Evolutionary conservation across 2,888 invertebrate genomes (phyloP).

Genomic region (Cheilosia soror): DNA sequence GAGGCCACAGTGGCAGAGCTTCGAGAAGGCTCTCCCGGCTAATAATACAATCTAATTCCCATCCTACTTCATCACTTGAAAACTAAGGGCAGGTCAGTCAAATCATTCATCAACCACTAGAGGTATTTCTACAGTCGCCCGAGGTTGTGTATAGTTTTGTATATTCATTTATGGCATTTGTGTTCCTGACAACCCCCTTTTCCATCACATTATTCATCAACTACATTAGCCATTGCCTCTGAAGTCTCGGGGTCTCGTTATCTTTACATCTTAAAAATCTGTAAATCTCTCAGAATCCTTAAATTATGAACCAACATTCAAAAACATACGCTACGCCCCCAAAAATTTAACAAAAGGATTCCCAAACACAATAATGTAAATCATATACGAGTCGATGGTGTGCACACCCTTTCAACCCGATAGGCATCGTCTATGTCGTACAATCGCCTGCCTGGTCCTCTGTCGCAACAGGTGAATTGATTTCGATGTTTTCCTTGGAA

Average conservation of each 20-base stretch:
- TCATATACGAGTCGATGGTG: constrained; percentile 17
- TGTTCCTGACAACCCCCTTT: too few relatives aligned
- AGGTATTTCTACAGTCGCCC: too few relatives aligned
- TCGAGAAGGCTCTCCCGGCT: too few relatives aligned
- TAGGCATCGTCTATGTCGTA: constrained; percentile 32
- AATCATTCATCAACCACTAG: too few relatives aligned
- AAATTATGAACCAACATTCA: constrained; percentile 61
- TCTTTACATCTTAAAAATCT: constrained; percentile 37
- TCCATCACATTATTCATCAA: not conserved
- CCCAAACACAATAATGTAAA: constrained; percentile 54
- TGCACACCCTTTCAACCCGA: constrained; percentile 7
- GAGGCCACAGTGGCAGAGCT: too few relatives aligned
- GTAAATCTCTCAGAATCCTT: constrained; percentile 61
- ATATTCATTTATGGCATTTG: too few relatives aligned
- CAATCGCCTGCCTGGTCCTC: constrained; percentile 24
- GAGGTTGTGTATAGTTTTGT: too few relatives aligned
- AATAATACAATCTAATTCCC: too few relatives aligned
- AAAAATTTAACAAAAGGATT: constrained; percentile 49
- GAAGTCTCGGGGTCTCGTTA: not conserved
- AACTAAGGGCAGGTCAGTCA: too few relatives aligned
- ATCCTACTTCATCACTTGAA: too few relatives aligned
- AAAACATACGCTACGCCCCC: constrained; percentile 39
- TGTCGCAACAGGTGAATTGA: constrained; percentile 68
- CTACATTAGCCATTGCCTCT: not conserved
- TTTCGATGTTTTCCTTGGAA: constrained; percentile 35